phyloP scores from a whole-genome alignment of 2,888 invertebrate genomes.

The Apodemia zela region DNA sequence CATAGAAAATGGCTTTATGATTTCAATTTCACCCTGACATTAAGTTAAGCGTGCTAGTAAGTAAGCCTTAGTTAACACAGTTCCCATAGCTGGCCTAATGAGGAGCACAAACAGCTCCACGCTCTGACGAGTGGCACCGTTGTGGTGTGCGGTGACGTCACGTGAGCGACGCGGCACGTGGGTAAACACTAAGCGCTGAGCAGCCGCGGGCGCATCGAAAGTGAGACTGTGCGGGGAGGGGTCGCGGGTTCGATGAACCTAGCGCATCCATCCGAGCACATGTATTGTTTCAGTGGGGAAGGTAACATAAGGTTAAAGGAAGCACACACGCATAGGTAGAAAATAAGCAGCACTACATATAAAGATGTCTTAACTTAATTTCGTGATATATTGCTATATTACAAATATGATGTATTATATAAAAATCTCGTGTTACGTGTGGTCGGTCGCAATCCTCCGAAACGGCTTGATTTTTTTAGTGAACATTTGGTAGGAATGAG shows the following conservation, averaged over 20 bases:
- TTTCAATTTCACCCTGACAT: conserved; percentile 13
- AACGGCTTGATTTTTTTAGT: too few species aligned
- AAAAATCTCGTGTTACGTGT: too few species aligned
- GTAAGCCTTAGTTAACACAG: conserved; percentile 41
- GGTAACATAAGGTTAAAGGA: conserved; percentile 3
- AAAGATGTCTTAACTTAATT: not conserved
- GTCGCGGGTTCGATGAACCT: conserved; percentile 62
- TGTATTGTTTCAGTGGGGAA: conserved; percentile 1
- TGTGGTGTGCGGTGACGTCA: conserved; percentile 69
- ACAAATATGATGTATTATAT: too few species aligned
- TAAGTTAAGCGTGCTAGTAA: conserved; percentile 28
- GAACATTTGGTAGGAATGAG: too few species aligned
- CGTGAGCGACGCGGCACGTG: conserved; percentile 60
- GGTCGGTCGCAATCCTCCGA: too few species aligned
- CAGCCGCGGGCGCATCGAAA: conserved; percentile 73
- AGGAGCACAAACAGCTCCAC: conserved; percentile 59
- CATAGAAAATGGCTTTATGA: too few species aligned
- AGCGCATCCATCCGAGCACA: conserved; percentile 66
- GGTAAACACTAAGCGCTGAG: conserved; percentile 61
- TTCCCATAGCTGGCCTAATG: conserved; percentile 66
- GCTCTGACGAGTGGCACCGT: conserved; percentile 52
- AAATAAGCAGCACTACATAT: not conserved
- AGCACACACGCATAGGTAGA: not conserved
- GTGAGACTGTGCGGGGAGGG: conserved; percentile 62
- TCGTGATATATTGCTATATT: not conserved